Evolutionary conservation across 2,113 vertebrate species (phyloP), one percentile per base, ranked within the genome.

Genomic region (Oreochromis tanganicae): DNA sequence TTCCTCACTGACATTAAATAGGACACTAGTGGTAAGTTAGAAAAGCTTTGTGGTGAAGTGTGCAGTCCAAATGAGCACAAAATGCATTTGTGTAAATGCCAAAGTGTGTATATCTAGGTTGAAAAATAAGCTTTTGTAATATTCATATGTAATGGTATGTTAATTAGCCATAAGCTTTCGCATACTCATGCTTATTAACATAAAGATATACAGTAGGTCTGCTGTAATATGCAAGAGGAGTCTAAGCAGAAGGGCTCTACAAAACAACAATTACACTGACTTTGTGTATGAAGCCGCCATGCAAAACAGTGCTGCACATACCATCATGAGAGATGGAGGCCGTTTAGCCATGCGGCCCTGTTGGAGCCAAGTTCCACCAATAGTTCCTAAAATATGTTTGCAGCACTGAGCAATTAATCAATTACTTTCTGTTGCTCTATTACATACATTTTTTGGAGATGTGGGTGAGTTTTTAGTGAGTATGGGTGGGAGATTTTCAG

Each of bases 381-480:
- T 78, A 78, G 73, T 78, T 52, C 34, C 9, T 32, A 32, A 34
- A 78, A 52, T 52, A 52, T 78, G 9, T 50, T 78, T 46, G 6
- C 71, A 50, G 71, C 27, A 32, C 46, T 50, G 24, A 78, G 10
- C 8, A 78, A 78, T 34, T 52, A 19, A 52, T 52, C 27, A 52
- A n/a, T 78, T 50, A 13, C 43, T 34, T 50, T 46, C 13, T 32
- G 17, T 19, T 34, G 27, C 24, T n/a, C 38, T 1, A 36, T 94
- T 92, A 83, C 54, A 80, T 86, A 93, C 89, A 36, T 82, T 73
- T 68, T 32, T 21, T 46, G 19, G 54, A 55, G 59, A 52, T 87
- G 81, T 11, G 46, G 54, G 21, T 11, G n/a, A 41, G 66, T 48
- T 87, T 68, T 14, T 59, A 34, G 59, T 50, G 43, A 54, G 82